Base-by-base conservation (phyloP, 1,140 invertebrate genomes). In the Chlorops oryzae region DNA sequence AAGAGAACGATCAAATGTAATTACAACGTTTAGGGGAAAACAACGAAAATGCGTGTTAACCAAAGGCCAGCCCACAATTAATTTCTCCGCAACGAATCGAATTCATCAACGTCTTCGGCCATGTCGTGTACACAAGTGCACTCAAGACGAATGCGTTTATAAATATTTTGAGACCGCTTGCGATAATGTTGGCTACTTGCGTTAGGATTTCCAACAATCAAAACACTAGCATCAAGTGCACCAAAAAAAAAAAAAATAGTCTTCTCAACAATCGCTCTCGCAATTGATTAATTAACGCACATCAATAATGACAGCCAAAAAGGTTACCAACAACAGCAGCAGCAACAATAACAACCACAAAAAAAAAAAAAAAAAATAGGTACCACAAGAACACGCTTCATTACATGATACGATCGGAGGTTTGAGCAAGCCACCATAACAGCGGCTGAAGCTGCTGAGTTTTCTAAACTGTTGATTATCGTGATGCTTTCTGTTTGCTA, bases 131-230 rank as follows among this genome's bases (percentile, higher is more conserved):
- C 7, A 47, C 28, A 47, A 46, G 38, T 45, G 53, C 40, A 24
- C 21, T 15, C 20, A 50, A 43, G 51, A 65, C 62, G 63, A 58
- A 66, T 66, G 55, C 52, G 52, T 51, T 66, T 66, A 63, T 66
- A 66, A 66, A 66, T 66, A 66, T 66, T 66, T 59, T 56, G 63
- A 61, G 58, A 57, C 40, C 35, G 32, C 43, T 44, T 15, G 34
- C 13, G 18, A 35, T 18, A 10, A 2, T 10, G 21, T 2, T 12
- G 35, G 21, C 17, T 4, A 38, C 17, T 38, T 20, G 21, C 21
- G 35, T 15, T 5, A 18, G 21, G 6, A 38, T 38, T 38, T 15
- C 21, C 17, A 38, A 18, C 35, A 20, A 6, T 38, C 17, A 6
- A 38, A 38, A 18, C 5, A 38, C n/a, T 20, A 38, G 17, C 3